Evolutionary conservation across 2,888 invertebrate genomes (phyloP).

Genomic region (Nemurella pictetii): DNA sequence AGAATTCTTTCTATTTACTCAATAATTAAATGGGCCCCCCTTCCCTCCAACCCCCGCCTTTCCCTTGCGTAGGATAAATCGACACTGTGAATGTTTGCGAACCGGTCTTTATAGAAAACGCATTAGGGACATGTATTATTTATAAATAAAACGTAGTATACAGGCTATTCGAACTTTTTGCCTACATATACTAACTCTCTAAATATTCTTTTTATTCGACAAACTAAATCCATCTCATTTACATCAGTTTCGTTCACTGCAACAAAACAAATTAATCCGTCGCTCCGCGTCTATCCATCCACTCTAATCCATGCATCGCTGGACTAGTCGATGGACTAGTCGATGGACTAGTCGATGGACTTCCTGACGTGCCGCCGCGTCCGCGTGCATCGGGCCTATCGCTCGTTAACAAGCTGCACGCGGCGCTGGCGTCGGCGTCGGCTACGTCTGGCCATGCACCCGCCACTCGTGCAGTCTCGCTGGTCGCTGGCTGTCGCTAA

Average conservation of each 20-base stretch:
- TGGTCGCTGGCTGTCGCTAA: neutral
- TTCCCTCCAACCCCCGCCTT: no score
- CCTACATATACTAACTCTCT: neutral
- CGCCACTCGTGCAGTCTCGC: neutral
- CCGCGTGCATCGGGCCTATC: neutral
- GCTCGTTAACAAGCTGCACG: neutral
- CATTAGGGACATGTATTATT: constrained; percentile 8
- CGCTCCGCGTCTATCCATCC: neutral
- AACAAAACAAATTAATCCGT: neutral
- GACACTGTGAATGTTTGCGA: neutral
- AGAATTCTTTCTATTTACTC: neutral
- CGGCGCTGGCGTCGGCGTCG: neutral
- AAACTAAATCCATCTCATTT: constrained; percentile 7
- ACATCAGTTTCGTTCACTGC: constrained; percentile 1
- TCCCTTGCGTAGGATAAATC: no score
- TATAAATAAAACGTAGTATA: neutral
- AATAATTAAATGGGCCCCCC: neutral
- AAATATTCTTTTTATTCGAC: neutral
- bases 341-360: neutral
- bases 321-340: neutral
- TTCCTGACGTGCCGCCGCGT: neutral
- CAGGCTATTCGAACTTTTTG: neutral
- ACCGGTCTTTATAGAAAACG: neutral
- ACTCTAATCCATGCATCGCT: no score
- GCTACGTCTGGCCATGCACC: neutral